Evolutionary conservation across 2,888 invertebrate species (phyloP).

Genomic region (Tetragonula carbonaria): DNA sequence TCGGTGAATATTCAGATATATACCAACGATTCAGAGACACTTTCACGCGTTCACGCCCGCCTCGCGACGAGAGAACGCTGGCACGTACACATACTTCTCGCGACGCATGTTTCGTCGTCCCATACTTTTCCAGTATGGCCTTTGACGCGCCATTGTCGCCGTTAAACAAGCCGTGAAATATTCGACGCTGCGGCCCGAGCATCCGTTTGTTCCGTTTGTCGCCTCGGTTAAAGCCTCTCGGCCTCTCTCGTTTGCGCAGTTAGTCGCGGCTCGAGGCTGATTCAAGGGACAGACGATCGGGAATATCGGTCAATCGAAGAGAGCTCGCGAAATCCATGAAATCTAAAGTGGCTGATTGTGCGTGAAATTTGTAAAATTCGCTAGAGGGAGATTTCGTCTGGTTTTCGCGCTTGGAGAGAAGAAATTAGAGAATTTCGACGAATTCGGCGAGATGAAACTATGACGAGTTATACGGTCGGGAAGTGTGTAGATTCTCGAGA

Average conservation of each 20-base stretch:
- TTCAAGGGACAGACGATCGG: not conserved
- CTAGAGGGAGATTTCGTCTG: no score
- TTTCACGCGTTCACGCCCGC: not conserved
- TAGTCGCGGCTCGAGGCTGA: not conserved
- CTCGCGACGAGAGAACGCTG: not conserved
- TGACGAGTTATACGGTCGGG: no score
- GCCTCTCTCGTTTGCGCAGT: not conserved
- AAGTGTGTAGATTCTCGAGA: no score
- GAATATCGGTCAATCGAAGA: no score
- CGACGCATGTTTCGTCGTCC: not conserved
- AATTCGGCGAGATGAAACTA: no score
- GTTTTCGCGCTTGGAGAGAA: no score
- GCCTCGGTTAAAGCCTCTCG: not conserved
- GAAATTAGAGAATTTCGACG: no score
- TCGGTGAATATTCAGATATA: no score
- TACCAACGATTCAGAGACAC: not conserved
- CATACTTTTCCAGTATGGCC: not conserved
- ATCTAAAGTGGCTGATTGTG: no score
- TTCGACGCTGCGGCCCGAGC: not conserved
- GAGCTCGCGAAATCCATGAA: no score
- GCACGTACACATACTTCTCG: not conserved
- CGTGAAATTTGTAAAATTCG: no score
- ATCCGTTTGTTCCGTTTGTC: not conserved
- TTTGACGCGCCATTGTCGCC: slow-evolving; percentile 2
- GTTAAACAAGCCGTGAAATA: not conserved